A percentile compares a stretch with the other conserved stretches of the same genome.
phyloP scores from a whole-genome alignment of 1,140 invertebrate species.

The Cydia splendana region DNA sequence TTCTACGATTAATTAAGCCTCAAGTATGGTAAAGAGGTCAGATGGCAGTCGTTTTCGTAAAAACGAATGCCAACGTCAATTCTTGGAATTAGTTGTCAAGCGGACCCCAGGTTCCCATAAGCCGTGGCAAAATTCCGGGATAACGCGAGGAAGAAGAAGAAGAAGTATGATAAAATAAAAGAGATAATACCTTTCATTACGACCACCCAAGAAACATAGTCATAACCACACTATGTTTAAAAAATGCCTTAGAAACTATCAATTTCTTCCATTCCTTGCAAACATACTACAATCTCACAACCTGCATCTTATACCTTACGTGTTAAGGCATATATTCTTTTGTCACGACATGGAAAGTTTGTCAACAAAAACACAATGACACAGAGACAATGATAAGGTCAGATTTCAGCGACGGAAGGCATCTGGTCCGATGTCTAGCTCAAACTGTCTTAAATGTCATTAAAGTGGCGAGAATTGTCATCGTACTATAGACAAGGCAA shows the following conservation, averaged over 20 bases:
- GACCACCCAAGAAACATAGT: neutral
- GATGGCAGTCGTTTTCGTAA: too few relatives aligned
- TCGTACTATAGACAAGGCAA: neutral
- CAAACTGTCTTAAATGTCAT: neutral
- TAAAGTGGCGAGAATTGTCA: conserved; percentile 7
- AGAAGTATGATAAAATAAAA: too few relatives aligned
- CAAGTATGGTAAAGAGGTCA: neutral
- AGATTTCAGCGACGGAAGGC: conserved; percentile 16
- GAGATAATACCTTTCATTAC: neutral
- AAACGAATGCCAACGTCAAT: too few relatives aligned
- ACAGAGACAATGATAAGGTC: conserved; percentile 28
- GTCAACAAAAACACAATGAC: conserved; percentile 25
- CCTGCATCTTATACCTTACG: neutral
- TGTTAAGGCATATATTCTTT: neutral
- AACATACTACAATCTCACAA: neutral
- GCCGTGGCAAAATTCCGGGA: too few relatives aligned
- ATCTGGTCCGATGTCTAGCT: conserved; percentile 23
- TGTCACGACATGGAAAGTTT: neutral
- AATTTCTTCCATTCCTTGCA: conserved; percentile 22
- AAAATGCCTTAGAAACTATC: conserved; percentile 28
- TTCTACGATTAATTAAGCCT: neutral
- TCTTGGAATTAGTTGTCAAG: too few relatives aligned
- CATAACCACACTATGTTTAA: neutral
- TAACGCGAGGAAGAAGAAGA: too few relatives aligned
- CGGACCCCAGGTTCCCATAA: too few relatives aligned